Evolutionary conservation across 2,888 invertebrate species (phyloP), one percentile per base, ranked within the genome.

Genomic region (Cheilosia pagana): DNA sequence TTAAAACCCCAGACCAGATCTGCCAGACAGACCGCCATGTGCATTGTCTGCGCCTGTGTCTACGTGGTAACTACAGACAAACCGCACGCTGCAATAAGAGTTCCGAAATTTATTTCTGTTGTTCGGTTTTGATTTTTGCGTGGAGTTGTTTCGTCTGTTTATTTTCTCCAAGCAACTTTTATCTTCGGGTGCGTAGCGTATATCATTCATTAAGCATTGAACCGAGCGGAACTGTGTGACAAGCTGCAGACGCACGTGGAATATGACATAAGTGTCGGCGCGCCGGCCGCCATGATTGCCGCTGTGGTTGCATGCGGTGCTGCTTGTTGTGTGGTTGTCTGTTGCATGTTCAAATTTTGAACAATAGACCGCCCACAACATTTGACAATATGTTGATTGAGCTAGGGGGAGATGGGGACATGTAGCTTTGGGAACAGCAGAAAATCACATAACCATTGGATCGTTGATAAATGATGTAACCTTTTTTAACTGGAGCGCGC

Each of bases 241-340:
- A 75, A 57, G 43, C 52, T 41, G 62, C 55, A 60, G 72, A 77
- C 77, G 62, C 82, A 77, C 77, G 82, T 78, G 71, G 77, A 77
- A 82, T 82, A 82, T 82, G 82, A 76, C 82, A 78, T 78, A 71
- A 82, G 82, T 67, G 81, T 67, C 60, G 77, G 67, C 25, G n/a
- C 48, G 57, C 50, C 52, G 19, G 53, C 70, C 52, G 43, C 48
- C 63, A 62, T 52, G 28, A 45, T 41, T 16, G 57, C 48, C 28
- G 35, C 1, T 25, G 25, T 21, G 12, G 50, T 41, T 65, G 23
- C 57, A 53, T 72, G 57, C 23, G 43, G 57, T 65, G 77, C 57
- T 50, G 31, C 48, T 21, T 50, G 62, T 48, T 48, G 43, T 53
- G 31, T 65, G 57, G 71, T 14, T 39, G 57, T 65, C 53, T 53